Percentiles rank a stretch among this genome's conserved stretches.
phyloP scores from a whole-genome alignment of 1,140 invertebrate genomes.

The Drosophila nebulosa region DNA sequence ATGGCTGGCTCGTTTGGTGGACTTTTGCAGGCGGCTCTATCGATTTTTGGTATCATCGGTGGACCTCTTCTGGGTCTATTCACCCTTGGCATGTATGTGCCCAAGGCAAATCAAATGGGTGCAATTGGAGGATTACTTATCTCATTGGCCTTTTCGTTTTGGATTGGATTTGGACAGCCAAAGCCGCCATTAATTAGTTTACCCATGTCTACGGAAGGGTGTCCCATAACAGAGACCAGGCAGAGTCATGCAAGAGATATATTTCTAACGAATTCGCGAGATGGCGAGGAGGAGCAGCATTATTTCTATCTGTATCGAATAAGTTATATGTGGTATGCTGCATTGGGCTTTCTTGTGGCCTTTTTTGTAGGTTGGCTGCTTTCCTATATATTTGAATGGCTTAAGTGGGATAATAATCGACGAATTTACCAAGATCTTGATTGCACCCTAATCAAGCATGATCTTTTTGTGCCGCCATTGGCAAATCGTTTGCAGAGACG shows the following conservation, averaged over 20 bases:
- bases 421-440: constrained; percentile 57
- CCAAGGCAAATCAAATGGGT: constrained; percentile 86
- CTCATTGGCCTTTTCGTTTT: constrained; percentile 88
- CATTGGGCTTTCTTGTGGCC: constrained; percentile 86
- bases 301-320: constrained; percentile 82
- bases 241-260: constrained; percentile 26
- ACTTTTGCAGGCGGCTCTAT: constrained; percentile 87
- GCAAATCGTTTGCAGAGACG: constrained; percentile 80
- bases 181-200: constrained; percentile 84
- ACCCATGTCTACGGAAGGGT: constrained; percentile 84
- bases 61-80: constrained; percentile 91
- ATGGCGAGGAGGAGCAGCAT: constrained; percentile 18
- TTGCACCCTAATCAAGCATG: constrained; percentile 81
- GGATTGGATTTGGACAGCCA: constrained; percentile 93
- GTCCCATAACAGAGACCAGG: constrained; percentile 60
- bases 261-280: neutral
- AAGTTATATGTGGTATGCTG: constrained; percentile 93
- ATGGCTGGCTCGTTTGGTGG: constrained; percentile 86
- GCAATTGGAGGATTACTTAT: constrained; percentile 85
- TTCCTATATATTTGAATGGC: constrained; percentile 79
- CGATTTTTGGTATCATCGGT: constrained; percentile 90
- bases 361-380: constrained; percentile 86
- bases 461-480: constrained; percentile 85
- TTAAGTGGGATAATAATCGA: constrained; percentile 65
- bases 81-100: constrained; percentile 88